Conservation (phyloP, 2,888 invertebrate species). For the Megalurothrips usitatus region DNA sequence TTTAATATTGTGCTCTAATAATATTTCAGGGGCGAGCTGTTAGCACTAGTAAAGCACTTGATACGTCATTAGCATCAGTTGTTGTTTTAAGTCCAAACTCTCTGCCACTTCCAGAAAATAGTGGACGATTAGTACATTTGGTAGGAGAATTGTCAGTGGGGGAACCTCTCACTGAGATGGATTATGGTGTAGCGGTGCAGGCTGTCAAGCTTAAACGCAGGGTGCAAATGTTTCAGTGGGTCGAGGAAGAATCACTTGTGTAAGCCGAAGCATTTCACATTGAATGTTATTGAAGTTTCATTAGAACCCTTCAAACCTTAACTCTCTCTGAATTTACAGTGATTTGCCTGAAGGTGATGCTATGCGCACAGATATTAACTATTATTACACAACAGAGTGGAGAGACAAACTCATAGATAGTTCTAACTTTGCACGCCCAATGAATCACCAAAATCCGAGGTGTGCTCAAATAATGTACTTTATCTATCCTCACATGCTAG, state of each 20-base stretch:
- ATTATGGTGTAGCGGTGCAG: slow-evolving; percentile 77
- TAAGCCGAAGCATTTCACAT: not conserved
- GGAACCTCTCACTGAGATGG: slow-evolving; percentile 79
- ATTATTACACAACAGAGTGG: slow-evolving; percentile 84
- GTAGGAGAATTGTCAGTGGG: slow-evolving; percentile 67
- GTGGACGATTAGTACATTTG: slow-evolving; percentile 72
- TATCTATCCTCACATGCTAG: not conserved
- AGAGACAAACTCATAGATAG: slow-evolving; percentile 77
- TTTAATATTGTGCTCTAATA: not conserved
- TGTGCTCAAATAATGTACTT: slow-evolving; percentile 27
- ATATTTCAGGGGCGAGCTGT: slow-evolving; percentile 27
- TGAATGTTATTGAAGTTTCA: not conserved
- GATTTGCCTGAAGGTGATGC: slow-evolving; percentile 28
- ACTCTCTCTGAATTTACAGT: not conserved
- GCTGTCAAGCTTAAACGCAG: slow-evolving; percentile 78
- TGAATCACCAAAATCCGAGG: slow-evolving; percentile 77
- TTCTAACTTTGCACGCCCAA: slow-evolving; percentile 66
- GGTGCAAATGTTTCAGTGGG: slow-evolving; percentile 94
- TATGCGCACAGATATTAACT: slow-evolving; percentile 56
- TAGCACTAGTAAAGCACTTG: slow-evolving; percentile 28
- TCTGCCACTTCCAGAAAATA: slow-evolving; percentile 52
- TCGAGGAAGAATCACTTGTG: slow-evolving; percentile 62
- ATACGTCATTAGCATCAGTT: slow-evolving; percentile 27
- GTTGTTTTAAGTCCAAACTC: slow-evolving; percentile 22
- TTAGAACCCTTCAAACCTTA: not conserved